Conservation (phyloP, 2,888 invertebrate species). For the Sceliomorpha sp. region DNA sequence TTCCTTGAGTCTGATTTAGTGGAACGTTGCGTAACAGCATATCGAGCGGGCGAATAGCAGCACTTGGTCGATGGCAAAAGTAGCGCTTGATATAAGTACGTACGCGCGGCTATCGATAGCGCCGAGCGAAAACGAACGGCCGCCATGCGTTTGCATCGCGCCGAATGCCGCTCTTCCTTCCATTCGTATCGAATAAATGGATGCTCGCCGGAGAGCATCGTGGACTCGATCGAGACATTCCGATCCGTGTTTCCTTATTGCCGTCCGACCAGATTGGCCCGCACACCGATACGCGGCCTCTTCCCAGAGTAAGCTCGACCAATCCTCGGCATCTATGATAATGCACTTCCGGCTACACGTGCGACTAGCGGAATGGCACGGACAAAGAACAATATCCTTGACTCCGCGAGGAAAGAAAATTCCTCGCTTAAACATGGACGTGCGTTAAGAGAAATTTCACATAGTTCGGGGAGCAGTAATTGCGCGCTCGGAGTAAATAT, state of each 20-base stretch:
- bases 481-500: no score
- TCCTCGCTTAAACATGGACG: slow-evolving; percentile 36
- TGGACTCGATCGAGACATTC: slow-evolving; percentile 70
- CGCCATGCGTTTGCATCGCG: slow-evolving; percentile 57
- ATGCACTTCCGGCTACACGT: slow-evolving; percentile 72
- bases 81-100: slow-evolving; percentile 45
- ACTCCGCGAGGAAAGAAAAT: slow-evolving; percentile 26
- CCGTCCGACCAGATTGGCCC: slow-evolving; percentile 63
- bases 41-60: slow-evolving; percentile 45
- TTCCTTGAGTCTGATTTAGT: slow-evolving; percentile 47
- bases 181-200: slow-evolving; percentile 59
- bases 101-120: slow-evolving; percentile 58
- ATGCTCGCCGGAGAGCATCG: slow-evolving; percentile 28
- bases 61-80: slow-evolving; percentile 17
- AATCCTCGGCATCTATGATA: slow-evolving; percentile 66
- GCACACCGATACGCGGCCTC: slow-evolving; percentile 44
- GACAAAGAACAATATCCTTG: slow-evolving; percentile 33
- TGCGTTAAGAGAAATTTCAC: no score
- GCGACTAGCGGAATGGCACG: slow-evolving; percentile 55
- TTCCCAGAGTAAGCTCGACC: slow-evolving; percentile 58
- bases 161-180: slow-evolving; percentile 48
- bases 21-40: slow-evolving; percentile 52
- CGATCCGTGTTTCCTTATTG: slow-evolving; percentile 77
- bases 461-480: no score
- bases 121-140: slow-evolving; percentile 36